Evolutionary conservation across 2,113 vertebrate species (phyloP).

Genomic region (Microcebus tavaratra): DNA sequence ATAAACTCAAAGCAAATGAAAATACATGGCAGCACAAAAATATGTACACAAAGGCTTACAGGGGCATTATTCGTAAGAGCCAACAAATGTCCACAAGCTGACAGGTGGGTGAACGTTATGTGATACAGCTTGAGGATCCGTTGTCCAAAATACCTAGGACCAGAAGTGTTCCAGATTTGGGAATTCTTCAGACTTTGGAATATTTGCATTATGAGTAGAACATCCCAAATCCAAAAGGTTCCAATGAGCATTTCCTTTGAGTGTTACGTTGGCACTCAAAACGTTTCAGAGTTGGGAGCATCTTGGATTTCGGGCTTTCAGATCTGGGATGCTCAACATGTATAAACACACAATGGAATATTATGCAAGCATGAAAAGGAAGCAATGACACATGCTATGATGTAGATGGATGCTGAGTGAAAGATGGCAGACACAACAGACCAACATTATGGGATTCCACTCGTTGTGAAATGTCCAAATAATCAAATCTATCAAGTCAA

Average conservation of each 20-base stretch:
- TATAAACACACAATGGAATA: no score
- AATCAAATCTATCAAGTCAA: background rate
- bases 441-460: background rate
- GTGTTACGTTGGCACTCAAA: background rate
- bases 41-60: rapidly evolving
- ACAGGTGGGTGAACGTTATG: rapidly evolving
- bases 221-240: background rate
- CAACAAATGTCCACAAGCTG: background rate
- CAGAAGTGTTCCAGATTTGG: background rate
- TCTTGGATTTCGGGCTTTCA: background rate
- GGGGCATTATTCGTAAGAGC: background rate
- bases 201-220: background rate
- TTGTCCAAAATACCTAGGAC: background rate
- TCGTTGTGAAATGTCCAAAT: rapidly evolving
- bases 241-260: background rate
- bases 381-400: rapidly evolving
- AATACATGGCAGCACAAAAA: background rate
- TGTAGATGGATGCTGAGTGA: background rate
- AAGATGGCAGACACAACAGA: background rate
- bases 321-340: background rate
- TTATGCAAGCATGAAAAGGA: background rate
- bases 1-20: background rate
- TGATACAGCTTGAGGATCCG: background rate
- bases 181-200: background rate
- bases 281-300: background rate